Evolutionary conservation across 2,888 invertebrate species (phyloP), one percentile per base, ranked within the genome.

Genomic region (Acleris literana): DNA sequence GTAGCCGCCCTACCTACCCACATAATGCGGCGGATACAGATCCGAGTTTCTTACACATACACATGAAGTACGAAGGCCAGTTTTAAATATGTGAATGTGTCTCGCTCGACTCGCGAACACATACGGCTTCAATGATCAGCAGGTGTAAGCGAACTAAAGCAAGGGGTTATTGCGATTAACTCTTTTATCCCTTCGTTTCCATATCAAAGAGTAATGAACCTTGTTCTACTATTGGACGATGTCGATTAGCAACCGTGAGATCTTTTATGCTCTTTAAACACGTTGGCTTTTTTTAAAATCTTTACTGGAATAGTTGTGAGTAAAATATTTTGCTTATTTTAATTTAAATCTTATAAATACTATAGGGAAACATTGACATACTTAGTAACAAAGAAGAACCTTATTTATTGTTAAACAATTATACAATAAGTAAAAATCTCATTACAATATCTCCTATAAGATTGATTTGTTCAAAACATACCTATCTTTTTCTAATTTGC

Each of bases 171-270:
- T 88, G 87, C 90, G 92, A 91, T 90, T 91, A 91, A 90, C 90
- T 91, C 89, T 89, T 92, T 92, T 90, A 91, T 92, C 90, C 92
- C 89, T 87, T 90, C 88, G 90, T 91, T 91, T 90, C 88, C 88
- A 91, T 91, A 90, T 90, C 87, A 91, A 92, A 90, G 91, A 92
- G 89, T 92, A 92, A 91, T 91, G 91, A 92, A 92, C 91, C 90
- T 91, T 90, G 87, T 89, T 90, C 82, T 83, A 82, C 85, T 88
- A 87, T 85, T 88, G 85, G 85, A 84, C 82, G 78, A 78, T 84
- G 84, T 82, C 85, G 85, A 88, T 89, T 87, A 85, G 85, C 80
- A 80, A 87, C 86, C 85, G 87, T 90, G 90, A 87, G 88, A 90
- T 87, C 77, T 84, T 87, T 84, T 80, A 69, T 64, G 64, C 52